Evolutionary conservation across 1,140 invertebrate genomes (phyloP), one percentile per base, ranked within the genome.

Genomic region (Carcinoscorpius rotundicauda): DNA sequence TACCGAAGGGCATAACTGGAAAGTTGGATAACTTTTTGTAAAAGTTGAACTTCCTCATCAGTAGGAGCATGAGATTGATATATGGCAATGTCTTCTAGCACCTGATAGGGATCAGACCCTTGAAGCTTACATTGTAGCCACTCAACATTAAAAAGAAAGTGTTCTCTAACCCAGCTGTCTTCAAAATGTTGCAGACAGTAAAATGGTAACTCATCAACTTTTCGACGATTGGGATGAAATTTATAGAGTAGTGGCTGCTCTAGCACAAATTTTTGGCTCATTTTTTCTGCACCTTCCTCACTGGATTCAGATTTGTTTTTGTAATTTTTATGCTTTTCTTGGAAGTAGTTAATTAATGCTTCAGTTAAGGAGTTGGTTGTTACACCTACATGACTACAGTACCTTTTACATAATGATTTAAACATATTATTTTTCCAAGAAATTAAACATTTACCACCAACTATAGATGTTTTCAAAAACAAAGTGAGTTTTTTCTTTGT

Each of bases 201-300:
- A 77, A 84, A 87, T 62, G 89, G 89, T 58, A 92, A 78, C 77
- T 93, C 89, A 76, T 89, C 87, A 58, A 89, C 78, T 78, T 87
- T 88, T 73, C 89, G 78, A n/a, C 83, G 81, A 75, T 91, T 89
- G 74, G 85, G 86, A 73, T 85, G 86, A 73, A 51, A 78, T 78
- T 65, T 68, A 63, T 60, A 70, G 5, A 62, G 64, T 9, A 72
- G 65, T 48, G 72, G 72, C 63, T 75, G 73, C 6, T 72, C 65
- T 3, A 74, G 60, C 49, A 75, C 70, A 59, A 69, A 72, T 6
- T 70, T n/a, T 55, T 55, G 6, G 53, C 6, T n/a, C n/a, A 8
- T n/a, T 55, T n/a, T n/a, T 29, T 29, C 29, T 29, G 29, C 29
- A 29, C 29, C 29, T 29, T 29, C 29, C 29, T 29, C 29, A 29